These are phyloP conservation scores for Megalurothrips usitatus DNA, from an alignment of 2,888 invertebrate genomes.

Conservation along the genomic window DNA sequence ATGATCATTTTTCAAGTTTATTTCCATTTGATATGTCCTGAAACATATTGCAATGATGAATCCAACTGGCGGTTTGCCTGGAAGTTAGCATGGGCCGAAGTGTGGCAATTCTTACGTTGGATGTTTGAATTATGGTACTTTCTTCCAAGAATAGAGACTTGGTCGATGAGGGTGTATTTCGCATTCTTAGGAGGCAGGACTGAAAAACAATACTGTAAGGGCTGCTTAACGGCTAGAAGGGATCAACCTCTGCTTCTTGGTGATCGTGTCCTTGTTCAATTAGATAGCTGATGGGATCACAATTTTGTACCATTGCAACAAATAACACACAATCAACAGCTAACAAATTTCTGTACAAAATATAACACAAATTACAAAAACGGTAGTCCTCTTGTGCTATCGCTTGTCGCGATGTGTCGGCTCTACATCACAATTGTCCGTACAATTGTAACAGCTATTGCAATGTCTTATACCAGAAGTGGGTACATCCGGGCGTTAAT, in stretches of 20 bases:
- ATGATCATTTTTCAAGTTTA: not conserved
- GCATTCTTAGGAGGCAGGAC: no score
- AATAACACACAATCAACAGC: not conserved
- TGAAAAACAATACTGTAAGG: no score
- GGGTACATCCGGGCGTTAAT: not conserved
- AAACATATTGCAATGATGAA: slow-evolving; percentile 6
- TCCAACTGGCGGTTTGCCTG: not conserved
- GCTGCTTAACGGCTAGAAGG: no score
- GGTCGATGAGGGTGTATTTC: no score
- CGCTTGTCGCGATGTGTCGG: not conserved
- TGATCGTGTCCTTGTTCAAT: not conserved
- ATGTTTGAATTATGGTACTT: no score
- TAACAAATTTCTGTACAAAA: slow-evolving; percentile 10
- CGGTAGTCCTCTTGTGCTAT: slow-evolving; percentile 2
- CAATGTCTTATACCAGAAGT: not conserved
- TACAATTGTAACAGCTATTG: not conserved
- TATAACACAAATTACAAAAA: slow-evolving; percentile 17
- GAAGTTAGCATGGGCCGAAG: no score
- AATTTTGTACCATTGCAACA: not conserved
- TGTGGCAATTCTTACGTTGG: no score
- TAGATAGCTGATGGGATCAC: not conserved
- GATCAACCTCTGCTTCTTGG: no score
- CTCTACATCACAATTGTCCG: not conserved
- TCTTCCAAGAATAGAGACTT: no score
- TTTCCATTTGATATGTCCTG: slow-evolving; percentile 9